phyloP scores from a whole-genome alignment of 1,140 invertebrate species.

The Phthorimaea operculella region DNA sequence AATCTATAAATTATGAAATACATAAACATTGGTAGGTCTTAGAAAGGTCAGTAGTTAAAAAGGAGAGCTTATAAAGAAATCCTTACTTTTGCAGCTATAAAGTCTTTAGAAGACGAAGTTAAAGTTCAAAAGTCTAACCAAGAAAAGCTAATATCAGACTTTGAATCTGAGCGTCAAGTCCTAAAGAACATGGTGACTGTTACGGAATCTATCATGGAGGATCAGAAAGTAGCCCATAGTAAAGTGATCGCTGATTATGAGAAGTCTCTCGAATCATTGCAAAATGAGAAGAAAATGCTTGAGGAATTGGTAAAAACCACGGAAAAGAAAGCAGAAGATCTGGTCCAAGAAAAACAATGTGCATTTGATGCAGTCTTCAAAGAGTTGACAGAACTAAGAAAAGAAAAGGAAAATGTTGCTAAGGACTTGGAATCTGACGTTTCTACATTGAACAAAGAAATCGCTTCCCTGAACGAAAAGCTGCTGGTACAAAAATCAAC shows the following conservation, averaged over 20 bases:
- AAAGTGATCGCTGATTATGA: conserved; percentile 28
- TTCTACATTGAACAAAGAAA: background rate
- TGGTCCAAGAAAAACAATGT: conserved; percentile 25
- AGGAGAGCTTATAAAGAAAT: no score
- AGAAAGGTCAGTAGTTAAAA: no score
- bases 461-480: background rate
- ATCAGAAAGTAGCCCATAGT: conserved; percentile 29
- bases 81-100: conserved; percentile 27
- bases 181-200: conserved; percentile 43
- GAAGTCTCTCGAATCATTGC: conserved; percentile 22
- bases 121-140: conserved; percentile 30
- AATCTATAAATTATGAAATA: no score
- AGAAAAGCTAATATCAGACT: conserved; percentile 39
- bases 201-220: conserved; percentile 45
- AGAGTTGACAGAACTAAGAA: conserved; percentile 19
- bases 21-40: no score
- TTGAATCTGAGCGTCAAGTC: conserved; percentile 38
- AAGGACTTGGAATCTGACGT: conserved; percentile 10
- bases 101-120: conserved; percentile 31
- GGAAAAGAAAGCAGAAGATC: conserved; percentile 15
- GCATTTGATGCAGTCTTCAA: conserved; percentile 18
- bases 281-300: conserved; percentile 24
- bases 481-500: background rate
- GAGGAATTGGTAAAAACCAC: conserved; percentile 16
- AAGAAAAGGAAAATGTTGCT: conserved; percentile 21